Percentiles rank a stretch among this genome's conserved stretches.
These are phyloP conservation scores for Bubo blakistoni DNA, from an alignment of 2,113 vertebrate species.

Conservation along the genomic window DNA sequence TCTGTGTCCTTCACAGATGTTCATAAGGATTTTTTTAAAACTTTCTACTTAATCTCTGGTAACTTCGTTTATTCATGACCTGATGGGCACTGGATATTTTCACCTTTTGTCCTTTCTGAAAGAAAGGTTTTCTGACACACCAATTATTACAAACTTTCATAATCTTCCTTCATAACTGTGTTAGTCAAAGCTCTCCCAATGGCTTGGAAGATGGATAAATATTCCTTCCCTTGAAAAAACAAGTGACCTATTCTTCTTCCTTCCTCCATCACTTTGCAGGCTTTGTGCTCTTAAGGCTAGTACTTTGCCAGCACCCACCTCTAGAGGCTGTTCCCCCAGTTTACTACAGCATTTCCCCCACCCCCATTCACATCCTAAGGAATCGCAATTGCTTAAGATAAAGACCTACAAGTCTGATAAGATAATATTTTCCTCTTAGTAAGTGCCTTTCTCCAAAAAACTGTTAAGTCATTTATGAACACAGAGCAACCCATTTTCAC, in stretches of 20 bases:
- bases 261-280: not conserved
- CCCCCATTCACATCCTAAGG: not conserved
- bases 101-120: not conserved
- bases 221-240: not conserved
- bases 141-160: not conserved
- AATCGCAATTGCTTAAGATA: not conserved
- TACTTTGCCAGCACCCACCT: not conserved
- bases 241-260: not conserved
- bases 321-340: not conserved
- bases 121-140: not conserved
- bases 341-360: not conserved
- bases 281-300: not conserved
- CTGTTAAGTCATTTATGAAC: not conserved
- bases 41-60: not conserved
- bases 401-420: not conserved
- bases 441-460: not conserved
- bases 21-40: not conserved
- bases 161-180: not conserved
- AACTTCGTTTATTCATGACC: not conserved
- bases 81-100: not conserved
- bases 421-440: not conserved
- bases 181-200: not conserved
- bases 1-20: conserved; percentile 13
- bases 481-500: not conserved
- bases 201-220: not conserved